These are phyloP conservation scores for Gymnocypris eckloni DNA, from an alignment of 2,797 vertebrate species.

Conservation along the genomic window DNA sequence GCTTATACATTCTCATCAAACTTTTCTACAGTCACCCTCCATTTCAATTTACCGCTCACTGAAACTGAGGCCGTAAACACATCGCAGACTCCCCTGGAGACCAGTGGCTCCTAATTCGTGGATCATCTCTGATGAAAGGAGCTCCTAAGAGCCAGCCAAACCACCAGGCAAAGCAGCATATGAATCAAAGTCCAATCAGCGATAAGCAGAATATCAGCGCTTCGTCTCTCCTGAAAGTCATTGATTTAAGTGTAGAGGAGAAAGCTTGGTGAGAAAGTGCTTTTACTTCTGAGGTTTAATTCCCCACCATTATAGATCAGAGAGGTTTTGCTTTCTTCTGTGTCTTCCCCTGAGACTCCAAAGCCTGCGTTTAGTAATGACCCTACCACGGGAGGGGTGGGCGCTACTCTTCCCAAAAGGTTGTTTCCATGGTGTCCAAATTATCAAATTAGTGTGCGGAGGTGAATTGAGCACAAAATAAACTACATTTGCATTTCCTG, in stretches of 20 bases:
- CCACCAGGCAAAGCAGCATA: slow-evolving; percentile 7
- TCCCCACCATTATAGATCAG: slow-evolving; percentile 34
- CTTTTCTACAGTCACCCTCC: not conserved
- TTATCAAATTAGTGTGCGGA: not conserved
- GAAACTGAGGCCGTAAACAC: not conserved
- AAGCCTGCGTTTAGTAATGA: slow-evolving; percentile 43
- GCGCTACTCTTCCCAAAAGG: not conserved
- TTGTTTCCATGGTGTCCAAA: slow-evolving; percentile 30
- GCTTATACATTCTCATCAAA: not conserved
- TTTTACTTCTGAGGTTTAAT: slow-evolving; percentile 41
- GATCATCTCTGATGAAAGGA: slow-evolving; percentile 46
- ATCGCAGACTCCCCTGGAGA: slow-evolving; percentile 26
- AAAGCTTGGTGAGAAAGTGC: slow-evolving; percentile 36
- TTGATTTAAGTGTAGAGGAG: slow-evolving; percentile 27
- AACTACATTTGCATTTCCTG: not conserved
- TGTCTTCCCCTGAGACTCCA: slow-evolving; percentile 20
- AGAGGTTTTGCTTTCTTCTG: slow-evolving; percentile 32
- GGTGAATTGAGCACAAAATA: not conserved
- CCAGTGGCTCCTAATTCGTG: slow-evolving; percentile 40
- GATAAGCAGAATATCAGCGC: slow-evolving; percentile 3
- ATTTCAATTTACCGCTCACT: slow-evolving; percentile 9
- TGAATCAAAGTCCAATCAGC: slow-evolving; percentile 44
- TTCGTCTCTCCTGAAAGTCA: slow-evolving; percentile 25
- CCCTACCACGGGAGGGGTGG: slow-evolving; percentile 7
- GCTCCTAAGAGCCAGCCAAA: slow-evolving; percentile 17